phyloP scores from a whole-genome alignment of 2,888 invertebrate genomes.

The Glyphotaelius pellucidus region DNA sequence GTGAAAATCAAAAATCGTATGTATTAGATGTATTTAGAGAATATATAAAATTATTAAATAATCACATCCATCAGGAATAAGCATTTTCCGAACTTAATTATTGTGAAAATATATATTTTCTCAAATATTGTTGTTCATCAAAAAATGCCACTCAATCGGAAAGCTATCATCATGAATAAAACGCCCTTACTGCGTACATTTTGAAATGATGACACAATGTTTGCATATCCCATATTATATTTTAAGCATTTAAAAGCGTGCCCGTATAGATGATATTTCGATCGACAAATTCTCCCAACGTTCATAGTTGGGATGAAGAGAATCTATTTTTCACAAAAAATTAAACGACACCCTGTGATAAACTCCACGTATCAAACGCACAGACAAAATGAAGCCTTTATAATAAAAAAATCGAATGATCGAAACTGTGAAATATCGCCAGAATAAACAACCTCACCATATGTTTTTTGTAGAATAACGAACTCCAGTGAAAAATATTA shows the following conservation, averaged over 20 bases:
- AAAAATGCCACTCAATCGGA: background rate
- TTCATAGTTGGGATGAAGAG: conserved; percentile 38
- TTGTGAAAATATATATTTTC: too few species aligned
- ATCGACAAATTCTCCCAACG: conserved; percentile 34
- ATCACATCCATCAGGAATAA: too few species aligned
- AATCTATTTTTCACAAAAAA: conserved; percentile 40
- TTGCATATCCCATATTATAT: background rate
- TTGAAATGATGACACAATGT: background rate
- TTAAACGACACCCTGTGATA: conserved; percentile 49
- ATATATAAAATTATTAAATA: too few species aligned
- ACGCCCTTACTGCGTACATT: background rate
- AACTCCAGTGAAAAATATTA: too few species aligned
- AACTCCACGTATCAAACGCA: conserved; percentile 59
- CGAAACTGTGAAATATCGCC: conserved; percentile 21
- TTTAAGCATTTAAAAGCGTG: background rate
- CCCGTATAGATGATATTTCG: background rate
- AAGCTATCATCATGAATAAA: background rate
- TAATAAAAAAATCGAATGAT: conserved; percentile 48
- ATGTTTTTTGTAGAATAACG: too few species aligned
- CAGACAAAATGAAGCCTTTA: conserved; percentile 61
- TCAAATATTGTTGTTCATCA: too few species aligned
- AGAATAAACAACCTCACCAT: conserved; percentile 5
- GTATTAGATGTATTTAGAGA: too few species aligned
- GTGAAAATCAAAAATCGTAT: too few species aligned
- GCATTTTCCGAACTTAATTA: too few species aligned